A percentile compares a stretch with the other conserved stretches of the same genome.
phyloP scores from a whole-genome alignment of 1,140 invertebrate species.

The Drosophila funebris region DNA sequence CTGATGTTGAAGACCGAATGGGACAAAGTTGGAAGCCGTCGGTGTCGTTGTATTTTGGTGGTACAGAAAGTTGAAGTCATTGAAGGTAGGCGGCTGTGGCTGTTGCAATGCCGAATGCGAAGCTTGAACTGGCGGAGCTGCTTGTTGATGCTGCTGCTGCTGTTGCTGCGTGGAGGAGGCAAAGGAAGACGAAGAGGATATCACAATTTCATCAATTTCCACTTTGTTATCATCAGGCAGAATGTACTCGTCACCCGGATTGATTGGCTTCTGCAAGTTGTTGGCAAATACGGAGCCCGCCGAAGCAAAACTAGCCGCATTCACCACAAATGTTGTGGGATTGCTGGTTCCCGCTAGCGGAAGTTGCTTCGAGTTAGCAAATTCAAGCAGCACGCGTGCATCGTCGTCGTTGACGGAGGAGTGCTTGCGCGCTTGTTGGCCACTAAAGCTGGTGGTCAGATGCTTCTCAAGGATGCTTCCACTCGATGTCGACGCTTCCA shows the following conservation, averaged over 20 bases:
- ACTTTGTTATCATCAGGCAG: conserved; percentile 66
- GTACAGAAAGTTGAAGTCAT: conserved; percentile 72
- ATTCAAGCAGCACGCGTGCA: conserved; percentile 72
- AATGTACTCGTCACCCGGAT: conserved; percentile 69
- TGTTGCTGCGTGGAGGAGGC: conserved; percentile 44
- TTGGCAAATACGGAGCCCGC: conserved; percentile 73
- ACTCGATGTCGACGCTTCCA: conserved; percentile 27
- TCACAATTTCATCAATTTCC: conserved; percentile 76
- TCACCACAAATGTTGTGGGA: conserved; percentile 66
- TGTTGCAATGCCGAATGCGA: conserved; percentile 28
- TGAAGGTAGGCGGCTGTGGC: conserved; percentile 26
- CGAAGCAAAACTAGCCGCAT: conserved; percentile 70
- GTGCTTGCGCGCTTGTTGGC: conserved; percentile 51
- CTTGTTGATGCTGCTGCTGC: background rate
- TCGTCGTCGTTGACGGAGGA: conserved; percentile 69
- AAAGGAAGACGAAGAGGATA: conserved; percentile 78
- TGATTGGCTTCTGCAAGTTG: conserved; percentile 10
- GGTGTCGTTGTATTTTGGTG: conserved; percentile 39
- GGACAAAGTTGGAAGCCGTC: conserved; percentile 42
- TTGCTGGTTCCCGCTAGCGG: conserved; percentile 27
- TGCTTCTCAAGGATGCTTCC: conserved; percentile 75
- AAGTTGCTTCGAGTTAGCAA: conserved; percentile 75
- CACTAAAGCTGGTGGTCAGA: conserved; percentile 48
- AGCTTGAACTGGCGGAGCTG: background rate
- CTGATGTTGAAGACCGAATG: conserved; percentile 57